Base-by-base conservation (phyloP, 2,113 vertebrate genomes). In the Rhizomys pruinosus region DNA sequence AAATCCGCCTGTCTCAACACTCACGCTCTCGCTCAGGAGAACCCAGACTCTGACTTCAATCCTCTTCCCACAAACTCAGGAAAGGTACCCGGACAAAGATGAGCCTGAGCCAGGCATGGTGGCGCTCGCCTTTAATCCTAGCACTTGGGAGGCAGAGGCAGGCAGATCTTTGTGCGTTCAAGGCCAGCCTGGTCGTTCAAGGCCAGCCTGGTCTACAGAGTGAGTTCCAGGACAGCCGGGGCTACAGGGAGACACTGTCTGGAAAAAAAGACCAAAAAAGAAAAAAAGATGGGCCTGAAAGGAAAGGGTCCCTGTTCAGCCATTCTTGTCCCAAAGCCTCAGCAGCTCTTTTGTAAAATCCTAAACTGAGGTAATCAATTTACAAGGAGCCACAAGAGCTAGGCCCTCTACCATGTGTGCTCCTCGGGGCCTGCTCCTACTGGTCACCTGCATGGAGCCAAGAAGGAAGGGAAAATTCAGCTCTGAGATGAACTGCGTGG, bases 381-480 rank as follows among this genome's bases (percentile, higher is more conserved):
- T 37, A 29, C 44, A 90, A n/a, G n/a, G 47, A 52, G 11, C 13
- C 29, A 7, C 57, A 1, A 0, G 63, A 63, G 34, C 93, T 55
- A 5, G 5, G 20, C 39, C 7, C 68, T 90, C 72, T 13, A 23
- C 4, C 1, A 42, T 15, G 11, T 11, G 76, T 57, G 7, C 15
- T 12, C 34, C 0, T 0, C 6, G 0, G 10, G 2, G 25, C 39
- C 11, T 16, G 8, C 10, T 34, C 37, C 22, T 11, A 34, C 11
- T 20, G 8, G 7, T 34, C 37, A 89, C 74, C 63, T 6, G 4
- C 39, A 32, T 23, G 11, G 0, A 10, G 7, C 25, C 13, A 39
- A n/a, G 13, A 13, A 8, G 1, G 0, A 5, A 0, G 0, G 23
- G 57, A 57, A 9, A 39, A 69, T 59, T 76, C 9, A 4, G 34